Conservation (phyloP, 2,113 vertebrate species). For the Paedocypris sp. region DNA sequence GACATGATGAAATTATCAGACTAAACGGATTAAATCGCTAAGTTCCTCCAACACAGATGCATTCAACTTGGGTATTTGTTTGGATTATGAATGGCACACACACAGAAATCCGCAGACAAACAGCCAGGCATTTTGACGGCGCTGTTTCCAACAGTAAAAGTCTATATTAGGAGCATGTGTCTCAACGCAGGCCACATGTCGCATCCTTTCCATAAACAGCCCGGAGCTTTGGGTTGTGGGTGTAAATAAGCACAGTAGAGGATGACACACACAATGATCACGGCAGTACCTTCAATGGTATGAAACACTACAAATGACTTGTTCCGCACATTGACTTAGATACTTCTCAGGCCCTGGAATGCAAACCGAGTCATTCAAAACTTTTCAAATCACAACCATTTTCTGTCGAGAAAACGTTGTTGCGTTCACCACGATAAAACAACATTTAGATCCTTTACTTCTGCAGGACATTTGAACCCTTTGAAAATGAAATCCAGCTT, state of each 20-base stretch:
- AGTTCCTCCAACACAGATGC: too few species aligned
- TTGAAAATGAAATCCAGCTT: neutral
- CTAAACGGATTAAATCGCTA: too few species aligned
- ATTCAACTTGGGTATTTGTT: too few species aligned
- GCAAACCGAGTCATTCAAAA: too few species aligned
- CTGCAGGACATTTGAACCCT: neutral
- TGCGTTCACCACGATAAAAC: neutral
- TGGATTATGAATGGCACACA: neutral
- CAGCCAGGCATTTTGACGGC: too few species aligned
- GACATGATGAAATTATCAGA: too few species aligned
- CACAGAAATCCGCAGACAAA: neutral
- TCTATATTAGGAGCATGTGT: slow-evolving; percentile 13
- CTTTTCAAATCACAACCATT: neutral
- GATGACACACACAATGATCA: neutral
- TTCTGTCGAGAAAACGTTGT: too few species aligned
- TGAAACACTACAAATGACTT: too few species aligned
- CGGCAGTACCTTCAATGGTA: too few species aligned
- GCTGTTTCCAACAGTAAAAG: neutral
- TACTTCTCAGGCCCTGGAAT: too few species aligned
- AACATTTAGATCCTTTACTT: neutral
- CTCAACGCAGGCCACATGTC: neutral
- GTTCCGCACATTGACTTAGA: too few species aligned
- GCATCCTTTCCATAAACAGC: slow-evolving; percentile 21
- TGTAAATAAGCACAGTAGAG: neutral
- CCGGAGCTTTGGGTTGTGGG: neutral